Base-by-base conservation (phyloP, 2,113 vertebrate species). In the Uropsilus gracilis region DNA sequence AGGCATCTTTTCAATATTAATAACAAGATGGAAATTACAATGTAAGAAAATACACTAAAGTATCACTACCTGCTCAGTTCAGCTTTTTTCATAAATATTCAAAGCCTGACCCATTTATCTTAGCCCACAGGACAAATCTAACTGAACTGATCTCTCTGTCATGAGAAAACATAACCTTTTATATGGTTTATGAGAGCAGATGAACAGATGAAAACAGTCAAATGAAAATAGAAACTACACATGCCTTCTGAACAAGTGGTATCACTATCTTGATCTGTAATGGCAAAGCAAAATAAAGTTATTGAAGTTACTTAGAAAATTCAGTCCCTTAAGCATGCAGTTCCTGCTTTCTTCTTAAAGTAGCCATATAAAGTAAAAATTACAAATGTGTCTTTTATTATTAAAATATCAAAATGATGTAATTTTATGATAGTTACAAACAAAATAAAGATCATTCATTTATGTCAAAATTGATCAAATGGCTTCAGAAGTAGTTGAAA, bases 71-170 rank as follows among this genome's bases (percentile, higher is more conserved):
- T 86, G 37, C 11, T 93, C 16, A 84, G 14, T 72, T 81, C n/a
- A n/a, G n/a, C n/a, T 84, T 91, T 91, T 85, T 89, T 71, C 63
- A 77, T 94, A 95, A 96, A 96, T 95, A 96, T 91, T 96, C 75
- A 91, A 86, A 92, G 53, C 53, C 86, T 77, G 83, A 61, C 69
- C 46, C 75, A 93, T 90, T 96, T 95, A 76, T 95, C 53, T 95
- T 76, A 91, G 57, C 69, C 82, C 66, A 76, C 34, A 78, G 86
- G 59, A 89, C 77, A 91, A 73, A 88, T 88, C 69, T 83, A 88
- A 94, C 61, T 32, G 20, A 69, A 82, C 50, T 89, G 88, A 94
- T 94, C 75, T 90, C 24, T 91, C 73, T 89, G 53, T 66, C 66
- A 91, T 96, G 42, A 55, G 55, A 92, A 96, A 95, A 63, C 32